phyloP scores from a whole-genome alignment of 2,113 vertebrate species.

The Danionella cerebrum region DNA sequence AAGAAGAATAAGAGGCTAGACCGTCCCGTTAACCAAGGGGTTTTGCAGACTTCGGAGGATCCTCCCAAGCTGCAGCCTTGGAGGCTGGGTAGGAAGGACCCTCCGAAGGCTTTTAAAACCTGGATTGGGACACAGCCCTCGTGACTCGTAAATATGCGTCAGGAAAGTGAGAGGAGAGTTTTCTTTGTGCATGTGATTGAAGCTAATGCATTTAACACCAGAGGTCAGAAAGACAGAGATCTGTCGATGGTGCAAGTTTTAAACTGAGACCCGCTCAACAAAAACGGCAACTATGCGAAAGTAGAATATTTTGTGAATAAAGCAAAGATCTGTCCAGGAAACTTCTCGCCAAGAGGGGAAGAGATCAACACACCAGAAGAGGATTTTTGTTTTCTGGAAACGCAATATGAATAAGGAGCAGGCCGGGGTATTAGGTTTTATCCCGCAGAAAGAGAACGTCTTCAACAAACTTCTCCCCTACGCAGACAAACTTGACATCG shows the following conservation, averaged over 20 bases:
- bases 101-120: too few species aligned
- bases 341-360: constrained; percentile 17
- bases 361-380: constrained; percentile 21
- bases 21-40: too few species aligned
- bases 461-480: constrained; percentile 91
- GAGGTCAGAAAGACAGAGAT: constrained; percentile 5
- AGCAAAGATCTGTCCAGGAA: constrained; percentile 12
- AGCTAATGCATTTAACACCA: constrained; percentile 17
- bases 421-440: constrained; percentile 51
- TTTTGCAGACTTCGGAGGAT: too few species aligned
- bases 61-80: too few species aligned
- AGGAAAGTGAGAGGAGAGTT: constrained; percentile 23
- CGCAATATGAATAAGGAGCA: constrained; percentile 47
- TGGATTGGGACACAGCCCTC: too few species aligned
- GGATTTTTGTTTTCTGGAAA: constrained; percentile 17
- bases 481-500: constrained; percentile 74
- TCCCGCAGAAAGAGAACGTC: constrained; percentile 83
- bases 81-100: too few species aligned
- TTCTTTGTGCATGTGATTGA: constrained; percentile 19
- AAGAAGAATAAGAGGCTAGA: too few species aligned
- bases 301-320: not conserved
- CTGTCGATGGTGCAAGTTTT: not conserved
- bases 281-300: not conserved
- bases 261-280: not conserved
- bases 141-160: constrained; percentile 28